Percentiles rank a stretch among this genome's conserved stretches.
These are phyloP conservation scores for Gallinago solitaria DNA, from an alignment of 2,797 vertebrate genomes.

Conservation along the genomic window DNA sequence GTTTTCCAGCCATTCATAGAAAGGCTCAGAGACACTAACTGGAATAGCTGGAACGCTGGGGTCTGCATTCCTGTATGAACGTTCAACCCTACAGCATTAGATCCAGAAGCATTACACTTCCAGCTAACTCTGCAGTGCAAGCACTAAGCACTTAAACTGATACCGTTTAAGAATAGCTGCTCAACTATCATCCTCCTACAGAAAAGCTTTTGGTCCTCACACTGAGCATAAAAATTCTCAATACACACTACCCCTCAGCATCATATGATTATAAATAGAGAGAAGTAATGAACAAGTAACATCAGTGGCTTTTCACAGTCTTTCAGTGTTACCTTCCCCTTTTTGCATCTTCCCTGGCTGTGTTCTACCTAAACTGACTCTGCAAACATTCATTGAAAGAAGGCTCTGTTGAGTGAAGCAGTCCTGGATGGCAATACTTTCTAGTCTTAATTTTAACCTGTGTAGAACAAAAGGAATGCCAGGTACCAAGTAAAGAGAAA, in stretches of 20 bases:
- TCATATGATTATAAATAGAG: background rate
- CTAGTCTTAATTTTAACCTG: background rate
- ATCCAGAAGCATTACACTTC: background rate
- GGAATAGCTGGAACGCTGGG: background rate
- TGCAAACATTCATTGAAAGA: background rate
- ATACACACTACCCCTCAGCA: background rate
- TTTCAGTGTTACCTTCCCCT: background rate
- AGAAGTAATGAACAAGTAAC: background rate
- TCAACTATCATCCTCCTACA: background rate
- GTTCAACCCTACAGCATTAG: background rate
- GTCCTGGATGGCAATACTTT: background rate
- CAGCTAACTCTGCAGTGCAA: background rate
- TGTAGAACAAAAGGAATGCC: background rate
- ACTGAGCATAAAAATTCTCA: background rate
- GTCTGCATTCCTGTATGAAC: background rate
- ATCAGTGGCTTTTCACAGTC: background rate
- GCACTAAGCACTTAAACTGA: background rate
- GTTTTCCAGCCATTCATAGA: background rate
- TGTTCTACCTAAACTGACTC: background rate
- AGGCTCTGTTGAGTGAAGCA: background rate
- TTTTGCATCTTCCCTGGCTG: background rate
- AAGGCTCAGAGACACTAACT: background rate
- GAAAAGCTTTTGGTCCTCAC: background rate
- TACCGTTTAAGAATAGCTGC: background rate
- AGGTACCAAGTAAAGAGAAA: background rate